Conservation (phyloP, 2,797 vertebrate species). For the Staurois parvus region DNA sequence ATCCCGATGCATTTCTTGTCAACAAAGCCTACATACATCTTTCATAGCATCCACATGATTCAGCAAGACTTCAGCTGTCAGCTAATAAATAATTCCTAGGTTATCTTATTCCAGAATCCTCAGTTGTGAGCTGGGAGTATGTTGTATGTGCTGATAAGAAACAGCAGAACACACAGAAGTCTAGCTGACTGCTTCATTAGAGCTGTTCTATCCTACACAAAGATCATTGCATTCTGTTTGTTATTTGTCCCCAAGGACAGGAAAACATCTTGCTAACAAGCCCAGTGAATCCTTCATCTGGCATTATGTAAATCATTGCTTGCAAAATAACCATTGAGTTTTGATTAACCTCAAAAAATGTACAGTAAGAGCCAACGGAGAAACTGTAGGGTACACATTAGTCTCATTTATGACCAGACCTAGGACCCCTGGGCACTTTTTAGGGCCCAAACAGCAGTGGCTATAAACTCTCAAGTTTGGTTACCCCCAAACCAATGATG, state of each 20-base stretch:
- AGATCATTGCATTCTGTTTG: conserved; percentile 52
- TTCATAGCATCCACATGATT: not conserved
- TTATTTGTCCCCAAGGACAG: conserved; percentile 49
- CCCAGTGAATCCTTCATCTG: conserved; percentile 31
- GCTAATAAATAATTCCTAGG: conserved; percentile 6
- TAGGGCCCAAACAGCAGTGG: no score
- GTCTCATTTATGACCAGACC: no score
- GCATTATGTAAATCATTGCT: conserved; percentile 51
- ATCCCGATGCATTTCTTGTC: no score
- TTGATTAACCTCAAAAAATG: conserved; percentile 23
- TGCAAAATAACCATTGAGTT: conserved; percentile 33
- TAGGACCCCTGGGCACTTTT: no score
- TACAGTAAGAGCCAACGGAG: not conserved
- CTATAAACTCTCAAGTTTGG: no score
- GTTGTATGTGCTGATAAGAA: conserved; percentile 35
- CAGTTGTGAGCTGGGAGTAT: conserved; percentile 5
- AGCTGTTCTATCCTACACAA: conserved; percentile 29
- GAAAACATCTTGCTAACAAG: conserved; percentile 56
- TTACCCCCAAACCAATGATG: no score
- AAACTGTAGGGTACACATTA: not conserved
- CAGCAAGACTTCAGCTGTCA: not conserved
- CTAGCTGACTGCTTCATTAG: conserved; percentile 40
- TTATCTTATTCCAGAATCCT: not conserved
- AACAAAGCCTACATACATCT: no score
- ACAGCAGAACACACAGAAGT: conserved; percentile 39